Evolutionary conservation across 2,113 vertebrate species (phyloP).

Genomic region (human (Homo sapiens)): GRCh38 chr1:24134501-24135000

Average conservation of each 20-base stretch:
- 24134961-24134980: background rate
- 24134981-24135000: background rate
- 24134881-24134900: background rate
- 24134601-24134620: background rate
- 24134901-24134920: background rate
- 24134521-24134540: background rate
- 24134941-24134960: background rate
- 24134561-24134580: background rate
- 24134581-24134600: background rate
- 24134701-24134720: background rate
- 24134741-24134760: background rate
- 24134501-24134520: background rate
- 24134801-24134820: background rate
- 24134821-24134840: background rate
- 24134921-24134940: background rate
- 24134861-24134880: background rate
- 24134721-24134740: background rate
- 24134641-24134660: too few species aligned
- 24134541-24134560: background rate
- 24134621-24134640: background rate
- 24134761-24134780: background rate
- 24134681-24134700: background rate
- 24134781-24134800: background rate
- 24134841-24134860: background rate
- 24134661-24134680: background rate